Base-by-base conservation (phyloP, 1,140 invertebrate species). In the Gonatopus flavifemur region DNA sequence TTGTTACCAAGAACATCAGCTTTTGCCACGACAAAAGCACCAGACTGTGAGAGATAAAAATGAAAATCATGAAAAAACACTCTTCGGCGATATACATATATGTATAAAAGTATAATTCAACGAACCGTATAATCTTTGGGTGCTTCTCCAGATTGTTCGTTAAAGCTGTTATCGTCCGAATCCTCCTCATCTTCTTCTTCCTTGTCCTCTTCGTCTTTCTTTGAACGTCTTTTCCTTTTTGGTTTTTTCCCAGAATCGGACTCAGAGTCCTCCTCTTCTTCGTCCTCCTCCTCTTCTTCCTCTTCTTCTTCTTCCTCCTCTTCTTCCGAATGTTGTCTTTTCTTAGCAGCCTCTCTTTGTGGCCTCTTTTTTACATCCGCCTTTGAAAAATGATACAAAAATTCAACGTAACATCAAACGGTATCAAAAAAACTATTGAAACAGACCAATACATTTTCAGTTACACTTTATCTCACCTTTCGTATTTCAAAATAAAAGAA, bases 1-100 rank as follows among this genome's bases (percentile, higher is more conserved):
- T n/a, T n/a, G n/a, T 42, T 49, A 16, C 25, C 79, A 54, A 79
- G 78, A 15, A 86, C 78, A 66, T 87, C 85, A 50, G 80, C 79
- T 79, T 86, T 87, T 57, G 85, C 71, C 49, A 87, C 77, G 16
- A 87, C 84, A 72, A 86, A 87, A 65, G 84, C 84, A 45, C 85
- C 85, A 65, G 84, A 85, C 84, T 86, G 59, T 33, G 81, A 82
- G 2, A 57, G 57, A 53, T 9, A 50, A 52, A 15, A 28, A 5
- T 25, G 28, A 16, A 8, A 8, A n/a, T n/a, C n/a, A n/a, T n/a
- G n/a, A n/a, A n/a, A n/a, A n/a, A n/a, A n/a, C n/a, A n/a, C n/a
- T n/a, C n/a, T n/a, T n/a, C n/a, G n/a, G n/a, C n/a, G n/a, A n/a
- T n/a, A n/a, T n/a, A n/a, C n/a, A n/a, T n/a, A n/a, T n/a, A n/a